These are phyloP conservation scores for Sebastes cheni DNA, from an alignment of 2,797 vertebrate genomes.

Conservation along the genomic window DNA sequence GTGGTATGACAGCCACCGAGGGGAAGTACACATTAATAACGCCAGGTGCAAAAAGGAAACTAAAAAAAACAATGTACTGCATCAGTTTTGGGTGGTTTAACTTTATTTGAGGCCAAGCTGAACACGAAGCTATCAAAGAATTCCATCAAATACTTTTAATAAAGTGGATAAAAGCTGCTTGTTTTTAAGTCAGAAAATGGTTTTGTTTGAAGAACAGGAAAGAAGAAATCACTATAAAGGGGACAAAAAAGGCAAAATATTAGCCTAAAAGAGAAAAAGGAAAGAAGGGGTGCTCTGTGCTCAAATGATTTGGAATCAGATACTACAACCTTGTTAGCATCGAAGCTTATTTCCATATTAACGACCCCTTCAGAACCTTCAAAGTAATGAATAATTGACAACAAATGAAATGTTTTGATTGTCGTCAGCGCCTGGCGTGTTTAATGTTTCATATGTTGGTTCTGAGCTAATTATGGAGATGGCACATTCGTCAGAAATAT, in stretches of 20 bases:
- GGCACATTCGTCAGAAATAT: slow-evolving; percentile 92
- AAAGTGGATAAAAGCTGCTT: slow-evolving; percentile 53
- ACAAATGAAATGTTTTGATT: slow-evolving; percentile 99
- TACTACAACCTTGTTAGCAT: slow-evolving; percentile 97
- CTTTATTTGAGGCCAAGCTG: slow-evolving; percentile 24
- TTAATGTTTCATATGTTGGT: slow-evolving; percentile 97
- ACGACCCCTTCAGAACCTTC: slow-evolving; percentile 97
- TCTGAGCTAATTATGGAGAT: slow-evolving; percentile 96
- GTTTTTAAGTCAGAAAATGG: slow-evolving; percentile 47
- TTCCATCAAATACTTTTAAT: slow-evolving; percentile 51
- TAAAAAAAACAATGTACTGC: neutral
- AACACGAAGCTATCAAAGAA: slow-evolving; percentile 54
- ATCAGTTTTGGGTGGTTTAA: slow-evolving; percentile 34
- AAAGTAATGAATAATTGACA: slow-evolving; percentile 99
- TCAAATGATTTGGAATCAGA: slow-evolving; percentile 89
- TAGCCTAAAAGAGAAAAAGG: slow-evolving; percentile 26
- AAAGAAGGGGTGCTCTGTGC: slow-evolving; percentile 35
- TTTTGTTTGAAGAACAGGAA: slow-evolving; percentile 56
- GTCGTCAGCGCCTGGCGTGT: slow-evolving; percentile 91
- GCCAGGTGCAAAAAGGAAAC: slow-evolving; percentile 17
- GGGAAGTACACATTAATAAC: slow-evolving; percentile 6
- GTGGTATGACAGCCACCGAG: slow-evolving; percentile 6
- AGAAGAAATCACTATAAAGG: slow-evolving; percentile 40
- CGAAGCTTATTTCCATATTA: slow-evolving; percentile 97
- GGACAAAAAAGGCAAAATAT: slow-evolving; percentile 43